Conservation (phyloP, 2,888 invertebrate species). For the Lasioglossum zephyrum region DNA sequence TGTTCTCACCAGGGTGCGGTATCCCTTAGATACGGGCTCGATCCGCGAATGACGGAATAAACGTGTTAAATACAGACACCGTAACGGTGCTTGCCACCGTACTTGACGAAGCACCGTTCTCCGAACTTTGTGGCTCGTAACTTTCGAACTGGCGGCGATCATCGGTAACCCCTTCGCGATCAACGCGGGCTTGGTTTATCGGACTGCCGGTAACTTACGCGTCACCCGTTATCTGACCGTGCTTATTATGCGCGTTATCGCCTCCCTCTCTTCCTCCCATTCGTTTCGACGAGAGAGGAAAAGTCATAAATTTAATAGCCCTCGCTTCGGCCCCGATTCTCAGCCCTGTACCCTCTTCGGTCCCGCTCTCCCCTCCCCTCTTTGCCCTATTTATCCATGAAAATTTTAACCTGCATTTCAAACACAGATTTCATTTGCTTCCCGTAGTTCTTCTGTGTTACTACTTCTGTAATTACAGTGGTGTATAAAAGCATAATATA, state of each 20-base stretch:
- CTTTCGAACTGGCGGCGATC: neutral
- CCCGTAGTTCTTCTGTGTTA: neutral
- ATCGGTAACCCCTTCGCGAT: slow-evolving; percentile 16
- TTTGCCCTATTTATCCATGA: neutral
- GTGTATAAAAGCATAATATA: too few species aligned
- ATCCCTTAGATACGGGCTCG: neutral
- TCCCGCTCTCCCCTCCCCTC: neutral
- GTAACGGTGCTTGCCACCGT: slow-evolving; percentile 12
- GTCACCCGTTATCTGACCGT: slow-evolving; percentile 73
- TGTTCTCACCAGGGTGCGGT: too few species aligned
- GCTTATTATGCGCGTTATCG: slow-evolving; percentile 78
- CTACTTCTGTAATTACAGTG: too few species aligned
- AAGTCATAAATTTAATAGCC: slow-evolving; percentile 77
- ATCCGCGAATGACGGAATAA: neutral
- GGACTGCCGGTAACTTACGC: slow-evolving; percentile 70
- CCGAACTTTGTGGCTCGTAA: neutral
- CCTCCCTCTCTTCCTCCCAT: slow-evolving; percentile 41
- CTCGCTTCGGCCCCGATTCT: slow-evolving; percentile 29
- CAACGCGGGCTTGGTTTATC: slow-evolving; percentile 69
- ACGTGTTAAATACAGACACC: slow-evolving; percentile 10
- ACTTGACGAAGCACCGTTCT: neutral
- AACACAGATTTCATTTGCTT: neutral
- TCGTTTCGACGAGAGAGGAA: slow-evolving; percentile 66
- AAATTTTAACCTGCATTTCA: neutral
- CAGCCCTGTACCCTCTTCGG: neutral